Base-by-base conservation (phyloP, 2,113 vertebrate genomes). In the Lampris incognitus region DNA sequence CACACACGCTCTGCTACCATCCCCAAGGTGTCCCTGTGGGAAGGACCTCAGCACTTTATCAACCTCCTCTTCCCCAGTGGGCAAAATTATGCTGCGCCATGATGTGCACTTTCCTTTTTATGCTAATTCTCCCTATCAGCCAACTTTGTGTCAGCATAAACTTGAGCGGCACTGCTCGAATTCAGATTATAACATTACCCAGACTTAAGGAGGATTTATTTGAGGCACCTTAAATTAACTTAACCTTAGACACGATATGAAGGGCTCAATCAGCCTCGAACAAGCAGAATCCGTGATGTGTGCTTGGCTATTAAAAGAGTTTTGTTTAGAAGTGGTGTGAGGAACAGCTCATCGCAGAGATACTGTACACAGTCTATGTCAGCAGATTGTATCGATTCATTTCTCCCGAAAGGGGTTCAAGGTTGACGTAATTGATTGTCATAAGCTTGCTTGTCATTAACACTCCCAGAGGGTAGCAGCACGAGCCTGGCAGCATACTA, bases 191-290 rank as follows among this genome's bases (percentile, higher is more conserved):
- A 73, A 84, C 80, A 81, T 89, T 81, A 88, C 44, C 67, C 85
- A 9, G 76, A 78, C 82, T 83, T 85, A 83, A 90, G 83, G 79
- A 79, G 84, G 89, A 92, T 92, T 89, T 90, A 82, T 85, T 72
- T 59, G 74, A 73, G 74, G 76, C 7, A 46, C 79, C 78, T 86
- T 69, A 80, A 89, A 88, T 88, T 88, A 87, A 83, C 87, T 82
- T 78, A 55, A 76, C 66, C 72, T 68, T 67, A 79, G 76, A 83
- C 61, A n/a, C 51, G 71, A 76, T 80, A 76, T 44, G 76, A 86
- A 76, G 60, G 63, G 37, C 72, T 85, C 76, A 83, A 81, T 87
- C 76, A 81, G 88, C 37, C 56, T 44, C 3, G 50, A 74, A 83
- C 71, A 71, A 87, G 80, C 61, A 7, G 52, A 51, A 72, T 61